Evolutionary conservation across 2,113 vertebrate genomes (phyloP).

Genomic region (Caracal caracal): DNA sequence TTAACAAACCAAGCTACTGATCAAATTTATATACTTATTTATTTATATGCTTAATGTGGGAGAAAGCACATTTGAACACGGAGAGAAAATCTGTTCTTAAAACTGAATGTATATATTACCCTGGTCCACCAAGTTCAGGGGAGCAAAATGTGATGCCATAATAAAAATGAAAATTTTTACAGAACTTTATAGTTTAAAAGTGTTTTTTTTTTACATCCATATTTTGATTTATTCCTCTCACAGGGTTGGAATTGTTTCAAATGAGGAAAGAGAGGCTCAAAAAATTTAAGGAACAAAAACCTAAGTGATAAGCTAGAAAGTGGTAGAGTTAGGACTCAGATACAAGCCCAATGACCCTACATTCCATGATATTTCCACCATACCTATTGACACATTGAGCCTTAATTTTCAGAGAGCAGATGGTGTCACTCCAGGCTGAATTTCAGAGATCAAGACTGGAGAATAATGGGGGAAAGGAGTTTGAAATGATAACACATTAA

Average conservation of each 20-base stretch:
- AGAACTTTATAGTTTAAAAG: not conserved
- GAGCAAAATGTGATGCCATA: not conserved
- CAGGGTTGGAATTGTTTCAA: not conserved
- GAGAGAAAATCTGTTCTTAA: slow-evolving; percentile 29
- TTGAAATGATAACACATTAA: not conserved
- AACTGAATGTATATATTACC: not conserved
- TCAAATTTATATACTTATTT: not conserved
- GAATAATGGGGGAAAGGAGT: not conserved
- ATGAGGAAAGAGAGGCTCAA: not conserved
- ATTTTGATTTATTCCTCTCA: not conserved
- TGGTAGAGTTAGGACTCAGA: not conserved
- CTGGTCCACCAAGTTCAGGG: not conserved
- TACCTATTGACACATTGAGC: not conserved
- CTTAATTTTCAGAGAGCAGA: not conserved
- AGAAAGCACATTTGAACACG: slow-evolving; percentile 41
- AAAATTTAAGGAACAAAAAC: not conserved
- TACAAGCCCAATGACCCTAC: not conserved
- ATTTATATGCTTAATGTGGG: not conserved
- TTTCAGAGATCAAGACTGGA: not conserved
- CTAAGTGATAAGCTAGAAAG: not conserved
- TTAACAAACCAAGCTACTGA: slow-evolving; percentile 29
- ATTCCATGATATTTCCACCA: not conserved
- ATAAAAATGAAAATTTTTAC: not conserved
- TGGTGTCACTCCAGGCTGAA: not conserved
- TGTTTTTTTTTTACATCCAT: not conserved